Evolutionary conservation across 2,888 invertebrate species (phyloP), one percentile per base, ranked within the genome.

Genomic region (Campoletis raptor): DNA sequence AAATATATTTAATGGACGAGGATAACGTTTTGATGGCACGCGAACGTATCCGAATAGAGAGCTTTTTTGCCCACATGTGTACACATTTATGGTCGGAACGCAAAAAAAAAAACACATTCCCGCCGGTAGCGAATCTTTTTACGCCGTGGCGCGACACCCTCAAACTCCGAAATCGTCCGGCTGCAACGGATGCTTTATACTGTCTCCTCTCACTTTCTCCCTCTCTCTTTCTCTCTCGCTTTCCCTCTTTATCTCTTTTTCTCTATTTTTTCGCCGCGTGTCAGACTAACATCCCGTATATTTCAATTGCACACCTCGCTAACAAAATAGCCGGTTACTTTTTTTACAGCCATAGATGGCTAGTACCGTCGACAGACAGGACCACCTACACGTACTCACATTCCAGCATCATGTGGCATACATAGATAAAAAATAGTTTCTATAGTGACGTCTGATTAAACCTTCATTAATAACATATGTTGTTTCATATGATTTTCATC

Each of bases 231-330:
- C 21, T 70, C 48, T 54, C 30, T 54, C 6, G 30, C 30, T 30
- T 30, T 30, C 30, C 30, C 30, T 30, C 30, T 30, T 30, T 3
- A 30, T 73, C 66, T 36, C 40, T 57, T 18, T 67, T 30, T 76
- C 52, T 54, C 21, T 36, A 30, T 67, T 42, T 36, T 77, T 24
- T 15, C 37, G 10, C 37, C 45, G 24, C 42, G 57, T 52, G 18
- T 69, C 79, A 36, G 24, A 21, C 67, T 67, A 15, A 45, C 54
- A 57, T 67, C 70, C 83, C 88, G 89, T 90, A 90, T 91, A 89
- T 92, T 91, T 92, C 91, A 90, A 92, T 92, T 91, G 90, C 88
- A 69, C 40, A 54, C 54, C 85, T 85, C 85, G 88, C 89, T 91
- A 90, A 90, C 92, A 89, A 91, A 91, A 91, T 90, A 90, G 89